phyloP scores from a whole-genome alignment of 2,888 invertebrate species.

The Mactromeris polynyma region DNA sequence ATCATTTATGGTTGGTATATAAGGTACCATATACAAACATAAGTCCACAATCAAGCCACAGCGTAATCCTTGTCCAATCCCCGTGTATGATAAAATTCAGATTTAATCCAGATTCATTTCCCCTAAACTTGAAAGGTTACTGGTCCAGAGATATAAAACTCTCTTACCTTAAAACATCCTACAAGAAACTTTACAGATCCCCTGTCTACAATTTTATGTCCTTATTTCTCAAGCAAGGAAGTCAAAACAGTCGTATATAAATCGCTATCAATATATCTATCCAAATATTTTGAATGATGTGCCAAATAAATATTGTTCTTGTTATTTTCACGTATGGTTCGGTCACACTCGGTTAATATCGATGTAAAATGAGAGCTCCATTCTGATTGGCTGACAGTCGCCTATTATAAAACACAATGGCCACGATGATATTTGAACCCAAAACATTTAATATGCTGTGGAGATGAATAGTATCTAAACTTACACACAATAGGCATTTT shows the following conservation, averaged over 20 bases:
- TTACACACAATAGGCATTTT: constrained; percentile 48
- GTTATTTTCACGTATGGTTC: constrained; percentile 32
- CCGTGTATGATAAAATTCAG: not conserved
- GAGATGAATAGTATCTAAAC: constrained; percentile 51
- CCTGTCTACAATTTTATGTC: not conserved
- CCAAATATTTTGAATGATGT: constrained; percentile 39
- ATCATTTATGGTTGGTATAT: not conserved
- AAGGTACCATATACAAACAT: not conserved
- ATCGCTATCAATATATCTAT: not conserved
- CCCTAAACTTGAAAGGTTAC: not conserved
- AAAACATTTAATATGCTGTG: constrained; percentile 58
- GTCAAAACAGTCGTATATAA: not conserved
- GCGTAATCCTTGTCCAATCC: not conserved
- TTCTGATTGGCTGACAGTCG: constrained; percentile 50
- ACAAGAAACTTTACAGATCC: not conserved
- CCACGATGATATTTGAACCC: constrained; percentile 45
- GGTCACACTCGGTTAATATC: constrained; percentile 30
- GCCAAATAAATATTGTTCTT: constrained; percentile 46
- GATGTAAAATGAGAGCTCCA: constrained; percentile 38
- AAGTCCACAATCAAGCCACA: not conserved
- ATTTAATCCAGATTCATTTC: not conserved
- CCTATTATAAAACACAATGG: constrained; percentile 58
- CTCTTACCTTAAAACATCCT: constrained; percentile 2
- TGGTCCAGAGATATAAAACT: not conserved
- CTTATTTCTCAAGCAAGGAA: not conserved